Evolutionary conservation across 2,888 invertebrate species (phyloP).

Genomic region (Hermodice carunculata): DNA sequence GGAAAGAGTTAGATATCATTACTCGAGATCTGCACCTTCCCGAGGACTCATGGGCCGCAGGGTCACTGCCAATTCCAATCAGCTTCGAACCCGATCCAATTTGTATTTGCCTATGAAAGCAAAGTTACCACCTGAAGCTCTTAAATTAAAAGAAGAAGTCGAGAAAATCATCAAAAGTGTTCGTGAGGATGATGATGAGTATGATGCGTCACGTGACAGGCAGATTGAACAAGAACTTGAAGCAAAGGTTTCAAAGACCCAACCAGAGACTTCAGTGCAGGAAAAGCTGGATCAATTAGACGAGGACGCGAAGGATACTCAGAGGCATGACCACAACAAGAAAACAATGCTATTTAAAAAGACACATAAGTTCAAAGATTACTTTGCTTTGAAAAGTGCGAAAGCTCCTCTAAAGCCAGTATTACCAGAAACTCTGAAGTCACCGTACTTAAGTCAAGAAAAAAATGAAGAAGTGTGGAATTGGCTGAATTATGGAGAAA

Average conservation of each 20-base stretch:
- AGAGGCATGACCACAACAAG: neutral
- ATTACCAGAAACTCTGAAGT: slow-evolving; percentile 33
- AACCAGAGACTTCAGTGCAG: too few relatives aligned
- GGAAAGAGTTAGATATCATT: slow-evolving; percentile 48
- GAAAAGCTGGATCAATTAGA: too few relatives aligned
- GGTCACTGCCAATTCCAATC: slow-evolving; percentile 4
- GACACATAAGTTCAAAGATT: slow-evolving; percentile 10
- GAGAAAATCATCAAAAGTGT: slow-evolving; percentile 53
- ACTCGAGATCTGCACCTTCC: slow-evolving; percentile 55
- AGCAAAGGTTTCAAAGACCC: too few relatives aligned
- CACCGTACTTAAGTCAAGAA: slow-evolving; percentile 45
- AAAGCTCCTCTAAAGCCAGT: slow-evolving; percentile 8
- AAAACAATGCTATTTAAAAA: neutral
- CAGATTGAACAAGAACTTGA: slow-evolving; percentile 4
- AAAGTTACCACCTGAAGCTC: slow-evolving; percentile 51
- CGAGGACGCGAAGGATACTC: neutral
- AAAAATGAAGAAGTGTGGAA: slow-evolving; percentile 58
- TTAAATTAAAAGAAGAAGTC: slow-evolving; percentile 54
- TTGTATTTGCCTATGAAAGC: slow-evolving; percentile 54
- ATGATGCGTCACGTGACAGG: slow-evolving; percentile 35
- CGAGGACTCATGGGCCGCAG: slow-evolving; percentile 2
- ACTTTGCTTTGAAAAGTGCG: slow-evolving; percentile 13
- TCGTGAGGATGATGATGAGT: slow-evolving; percentile 47
- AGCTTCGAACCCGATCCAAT: slow-evolving; percentile 37
- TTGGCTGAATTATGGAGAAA: slow-evolving; percentile 58